Evolutionary conservation across 2,797 vertebrate genomes (phyloP).

Genomic region (Ibycter americanus): DNA sequence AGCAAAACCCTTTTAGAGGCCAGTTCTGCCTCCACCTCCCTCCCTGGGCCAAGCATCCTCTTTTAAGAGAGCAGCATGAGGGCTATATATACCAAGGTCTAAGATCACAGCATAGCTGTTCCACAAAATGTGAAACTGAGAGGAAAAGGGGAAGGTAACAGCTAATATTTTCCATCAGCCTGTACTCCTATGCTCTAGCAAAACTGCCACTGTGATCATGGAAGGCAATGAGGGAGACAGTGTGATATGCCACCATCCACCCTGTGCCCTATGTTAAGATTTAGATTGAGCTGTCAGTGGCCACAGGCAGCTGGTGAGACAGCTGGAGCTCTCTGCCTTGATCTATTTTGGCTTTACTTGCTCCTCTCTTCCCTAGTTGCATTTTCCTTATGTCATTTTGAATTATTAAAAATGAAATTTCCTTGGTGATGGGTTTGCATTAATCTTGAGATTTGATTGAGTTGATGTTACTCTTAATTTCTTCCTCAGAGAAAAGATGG

Average conservation of each 20-base stretch:
- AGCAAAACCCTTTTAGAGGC: neutral
- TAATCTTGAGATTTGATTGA: neutral
- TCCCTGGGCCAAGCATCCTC: neutral
- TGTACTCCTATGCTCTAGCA: neutral
- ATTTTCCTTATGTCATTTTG: slow-evolving; percentile 5
- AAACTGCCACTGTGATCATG: neutral
- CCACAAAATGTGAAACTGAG: neutral
- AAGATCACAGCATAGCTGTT: neutral
- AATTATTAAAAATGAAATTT: slow-evolving; percentile 30
- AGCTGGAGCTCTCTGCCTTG: neutral
- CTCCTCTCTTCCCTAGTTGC: neutral
- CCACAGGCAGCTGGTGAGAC: slow-evolving; percentile 3
- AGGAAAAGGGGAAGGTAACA: neutral
- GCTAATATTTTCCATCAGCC: neutral
- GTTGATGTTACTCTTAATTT: neutral
- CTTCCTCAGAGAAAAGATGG: neutral
- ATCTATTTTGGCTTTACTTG: slow-evolving; percentile 16
- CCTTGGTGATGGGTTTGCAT: neutral
- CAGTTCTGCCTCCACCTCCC: neutral
- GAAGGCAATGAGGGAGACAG: neutral
- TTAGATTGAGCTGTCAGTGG: neutral
- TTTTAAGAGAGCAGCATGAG: neutral
- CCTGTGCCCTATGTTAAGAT: neutral
- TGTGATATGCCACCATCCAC: neutral
- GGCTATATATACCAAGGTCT: neutral